Base-by-base conservation (phyloP, 1,140 invertebrate genomes). In the Aricia agestis region DNA sequence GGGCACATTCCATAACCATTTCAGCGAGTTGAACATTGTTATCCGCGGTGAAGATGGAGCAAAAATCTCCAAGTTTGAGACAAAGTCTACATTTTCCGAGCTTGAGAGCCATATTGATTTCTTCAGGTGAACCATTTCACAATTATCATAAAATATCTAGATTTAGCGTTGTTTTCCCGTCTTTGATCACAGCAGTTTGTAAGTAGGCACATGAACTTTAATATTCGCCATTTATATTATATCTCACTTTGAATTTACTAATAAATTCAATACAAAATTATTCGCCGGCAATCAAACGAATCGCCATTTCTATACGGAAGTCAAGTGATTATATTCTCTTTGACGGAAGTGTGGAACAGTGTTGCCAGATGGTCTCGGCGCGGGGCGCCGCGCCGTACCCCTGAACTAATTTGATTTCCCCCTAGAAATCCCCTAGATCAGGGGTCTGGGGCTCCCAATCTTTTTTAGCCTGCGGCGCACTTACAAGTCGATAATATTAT, bases 1-100 rank as follows among this genome's bases (percentile, higher is more conserved):
- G 86, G 31, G 93, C 86, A 80, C 93, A 94, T 78, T 93, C 93
- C 93, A 93, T 93, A 70, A 93, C 89, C 92, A 93, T 93, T 77
- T 93, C 92, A 18, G 93, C 91, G 32, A 93, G 82, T 79, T 93
- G 92, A 31, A 93, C 74, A 67, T 87, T 85, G 78, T 92, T 92
- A 79, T 92, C 90, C 76, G 87, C 78, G 67, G 90, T 89, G 72
- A 92, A 92, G 75, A 92, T 92, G 72, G 92, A 92, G 75, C 91
- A 92, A 74, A 92, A 92, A 71, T 92, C 92, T 52, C 92, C 92
- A 32, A 92, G 85, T 78, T 92, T 92, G 78, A 92, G 87, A 80
- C 92, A 92, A 63, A 92, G 85, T 76, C 92, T 88, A 78, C 92
- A 92, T 86, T 92, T 92, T 82, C 92, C 91, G 67, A 92, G 83